These are phyloP conservation scores for Eudasyphora cyanicolor DNA, from an alignment of 2,888 invertebrate species.

Conservation along the genomic window DNA sequence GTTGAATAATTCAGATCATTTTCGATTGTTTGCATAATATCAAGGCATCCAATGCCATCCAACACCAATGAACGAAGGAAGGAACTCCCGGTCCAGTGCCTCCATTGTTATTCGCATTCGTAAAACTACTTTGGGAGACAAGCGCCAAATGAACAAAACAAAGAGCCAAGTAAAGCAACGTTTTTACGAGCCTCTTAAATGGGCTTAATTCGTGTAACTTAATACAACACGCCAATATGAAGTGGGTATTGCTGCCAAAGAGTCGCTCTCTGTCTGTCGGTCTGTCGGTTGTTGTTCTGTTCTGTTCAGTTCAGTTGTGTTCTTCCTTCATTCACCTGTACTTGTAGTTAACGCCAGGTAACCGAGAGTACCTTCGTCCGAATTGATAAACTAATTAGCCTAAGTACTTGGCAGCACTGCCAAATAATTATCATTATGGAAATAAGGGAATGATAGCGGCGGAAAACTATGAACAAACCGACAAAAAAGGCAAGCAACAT, in stretches of 20 bases:
- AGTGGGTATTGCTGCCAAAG: slow-evolving; percentile 2
- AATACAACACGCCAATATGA: neutral
- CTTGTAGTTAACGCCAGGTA: neutral
- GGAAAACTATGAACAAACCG: slow-evolving; percentile 26
- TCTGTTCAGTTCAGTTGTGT: neutral
- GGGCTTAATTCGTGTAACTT: slow-evolving; percentile 10
- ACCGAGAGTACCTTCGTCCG: slow-evolving; percentile 11
- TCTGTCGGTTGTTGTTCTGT: neutral
- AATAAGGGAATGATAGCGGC: slow-evolving; percentile 50
- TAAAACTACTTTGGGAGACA: neutral
- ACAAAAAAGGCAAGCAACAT: slow-evolving; percentile 24
- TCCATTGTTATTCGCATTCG: neutral
- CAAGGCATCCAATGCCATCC: neutral
- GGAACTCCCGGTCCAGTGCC: too few relatives aligned
- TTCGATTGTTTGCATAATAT: slow-evolving; percentile 19
- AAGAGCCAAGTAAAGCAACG: neutral
- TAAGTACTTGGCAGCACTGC: slow-evolving; percentile 56
- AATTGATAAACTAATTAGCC: slow-evolving; percentile 54
- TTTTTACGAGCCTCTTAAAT: neutral
- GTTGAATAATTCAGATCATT: slow-evolving; percentile 12
- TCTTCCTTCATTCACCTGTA: neutral
- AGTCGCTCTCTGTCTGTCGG: too few relatives aligned
- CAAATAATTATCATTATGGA: slow-evolving; percentile 52
- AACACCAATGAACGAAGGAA: too few relatives aligned
- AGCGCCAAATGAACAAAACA: slow-evolving; percentile 4